Conservation (phyloP, 2,888 invertebrate genomes). For the Spodoptera exigua region DNA sequence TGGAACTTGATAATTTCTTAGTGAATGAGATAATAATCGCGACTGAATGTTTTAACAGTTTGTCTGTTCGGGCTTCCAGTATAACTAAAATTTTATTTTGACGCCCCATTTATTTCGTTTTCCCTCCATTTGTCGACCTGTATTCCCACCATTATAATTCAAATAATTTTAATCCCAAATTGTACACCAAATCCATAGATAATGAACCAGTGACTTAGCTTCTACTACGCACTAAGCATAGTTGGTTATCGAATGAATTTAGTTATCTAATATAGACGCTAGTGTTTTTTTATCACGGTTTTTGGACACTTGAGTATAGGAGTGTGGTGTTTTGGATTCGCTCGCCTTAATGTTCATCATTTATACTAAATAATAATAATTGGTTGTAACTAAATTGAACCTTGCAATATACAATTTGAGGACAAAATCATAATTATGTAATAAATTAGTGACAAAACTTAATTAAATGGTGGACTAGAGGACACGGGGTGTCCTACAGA, state of each 20-base stretch:
- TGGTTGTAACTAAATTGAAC: constrained; percentile 64
- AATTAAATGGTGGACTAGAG: constrained; percentile 41
- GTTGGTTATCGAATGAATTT: constrained; percentile 68
- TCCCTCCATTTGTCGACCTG: constrained; percentile 44
- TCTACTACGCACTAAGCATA: constrained; percentile 82
- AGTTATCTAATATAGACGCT: constrained; percentile 76
- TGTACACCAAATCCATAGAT: constrained; percentile 58
- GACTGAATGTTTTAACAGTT: constrained; percentile 86
- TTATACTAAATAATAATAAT: constrained; percentile 53
- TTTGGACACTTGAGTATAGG: constrained; percentile 62
- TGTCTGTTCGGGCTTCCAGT: constrained; percentile 89
- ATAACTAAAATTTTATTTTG: constrained; percentile 79
- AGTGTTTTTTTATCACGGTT: constrained; percentile 80
- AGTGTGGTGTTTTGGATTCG: constrained; percentile 22
- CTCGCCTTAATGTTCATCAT: constrained; percentile 55
- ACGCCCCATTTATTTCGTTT: constrained; percentile 65
- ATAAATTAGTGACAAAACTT: constrained; percentile 23
- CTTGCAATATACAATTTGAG: constrained; percentile 61
- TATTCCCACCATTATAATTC: constrained; percentile 51
- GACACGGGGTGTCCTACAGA: constrained; percentile 42
- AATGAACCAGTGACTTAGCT: constrained; percentile 76
- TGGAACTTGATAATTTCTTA: constrained; percentile 84
- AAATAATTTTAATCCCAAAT: constrained; percentile 50
- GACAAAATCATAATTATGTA: constrained; percentile 42
- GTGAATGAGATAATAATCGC: constrained; percentile 84